Evolutionary conservation across 1,140 invertebrate species (phyloP), one percentile per base, ranked within the genome.

Genomic region (Lordiphosa collinella): DNA sequence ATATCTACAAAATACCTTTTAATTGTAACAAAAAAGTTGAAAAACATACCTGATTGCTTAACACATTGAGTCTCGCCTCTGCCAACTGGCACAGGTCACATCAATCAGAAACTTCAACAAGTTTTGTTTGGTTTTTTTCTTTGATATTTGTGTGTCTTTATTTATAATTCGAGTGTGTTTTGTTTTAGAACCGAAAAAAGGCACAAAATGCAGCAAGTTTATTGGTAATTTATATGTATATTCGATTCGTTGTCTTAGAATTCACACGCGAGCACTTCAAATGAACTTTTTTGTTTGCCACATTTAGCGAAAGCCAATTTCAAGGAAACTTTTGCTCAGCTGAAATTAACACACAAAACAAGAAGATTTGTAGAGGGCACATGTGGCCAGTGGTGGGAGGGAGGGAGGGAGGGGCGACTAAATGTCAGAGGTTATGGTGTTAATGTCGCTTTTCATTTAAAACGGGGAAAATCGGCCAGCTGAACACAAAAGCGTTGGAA

Each of bases 361-460:
- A 18, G 18, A 18, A 25, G 22, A 25, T 16, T 11, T 34, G 7
- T 10, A 12, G 13, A 12, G n/a, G n/a, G 18, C 43, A 56, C 43
- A 66, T 66, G 63, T 57, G 63, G 59, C 50, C 16, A n/a, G n/a
- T n/a, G n/a, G n/a, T n/a, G n/a, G n/a, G n/a, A n/a, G n/a, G n/a
- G n/a, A n/a, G n/a, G n/a, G n/a, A n/a, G n/a, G n/a, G n/a, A n/a
- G 47, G 52, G 44, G 35, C 25, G 55, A 13, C 31, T 70, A 78
- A 84, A 82, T 82, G 78, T 84, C 78, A 82, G 60, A 82, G 78
- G 78, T 82, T 82, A 78, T 78, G 78, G 72, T 78, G 78, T 82
- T 82, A 82, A 82, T 82, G 73, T 84, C 67, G 78, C 78, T 76
- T 84, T 82, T 82, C n/a, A 82, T 82, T 84, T 71, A 78, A 82